phyloP scores from a whole-genome alignment of 2,888 invertebrate species.

The Cybosia mesomella region DNA sequence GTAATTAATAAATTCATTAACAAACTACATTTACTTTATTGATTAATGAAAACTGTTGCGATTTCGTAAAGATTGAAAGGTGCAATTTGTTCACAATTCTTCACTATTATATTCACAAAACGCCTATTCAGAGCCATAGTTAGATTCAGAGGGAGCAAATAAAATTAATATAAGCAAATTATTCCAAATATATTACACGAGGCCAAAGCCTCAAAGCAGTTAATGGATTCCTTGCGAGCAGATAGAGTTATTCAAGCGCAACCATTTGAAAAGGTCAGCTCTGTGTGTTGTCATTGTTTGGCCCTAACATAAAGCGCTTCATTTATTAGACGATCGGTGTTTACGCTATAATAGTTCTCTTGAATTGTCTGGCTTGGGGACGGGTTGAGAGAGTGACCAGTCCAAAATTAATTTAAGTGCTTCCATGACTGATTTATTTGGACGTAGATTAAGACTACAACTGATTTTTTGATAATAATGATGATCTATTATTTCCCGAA shows the following conservation, averaged over 20 bases:
- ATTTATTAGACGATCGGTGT: background rate
- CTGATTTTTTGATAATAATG: background rate
- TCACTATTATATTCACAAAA: background rate
- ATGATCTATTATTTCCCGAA: background rate
- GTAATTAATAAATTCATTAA: too few relatives aligned
- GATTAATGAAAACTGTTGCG: too few relatives aligned
- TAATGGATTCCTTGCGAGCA: background rate
- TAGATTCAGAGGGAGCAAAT: background rate
- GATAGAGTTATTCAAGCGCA: background rate
- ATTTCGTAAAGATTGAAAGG: background rate
- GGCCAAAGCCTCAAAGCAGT: background rate
- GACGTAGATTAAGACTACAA: background rate
- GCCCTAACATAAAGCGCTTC: background rate
- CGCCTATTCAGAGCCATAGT: background rate
- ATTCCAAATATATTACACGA: background rate
- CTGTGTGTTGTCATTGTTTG: background rate
- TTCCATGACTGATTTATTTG: background rate
- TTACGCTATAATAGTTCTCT: background rate
- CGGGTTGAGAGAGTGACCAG: background rate
- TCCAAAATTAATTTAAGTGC: background rate
- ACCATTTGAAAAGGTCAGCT: conserved; percentile 1
- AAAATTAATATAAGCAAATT: background rate
- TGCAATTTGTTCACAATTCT: too few relatives aligned
- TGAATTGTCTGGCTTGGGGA: conserved; percentile 1
- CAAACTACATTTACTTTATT: too few relatives aligned